Base-by-base conservation (phyloP, 2,797 vertebrate species). In the Peromyscus attwateri region DNA sequence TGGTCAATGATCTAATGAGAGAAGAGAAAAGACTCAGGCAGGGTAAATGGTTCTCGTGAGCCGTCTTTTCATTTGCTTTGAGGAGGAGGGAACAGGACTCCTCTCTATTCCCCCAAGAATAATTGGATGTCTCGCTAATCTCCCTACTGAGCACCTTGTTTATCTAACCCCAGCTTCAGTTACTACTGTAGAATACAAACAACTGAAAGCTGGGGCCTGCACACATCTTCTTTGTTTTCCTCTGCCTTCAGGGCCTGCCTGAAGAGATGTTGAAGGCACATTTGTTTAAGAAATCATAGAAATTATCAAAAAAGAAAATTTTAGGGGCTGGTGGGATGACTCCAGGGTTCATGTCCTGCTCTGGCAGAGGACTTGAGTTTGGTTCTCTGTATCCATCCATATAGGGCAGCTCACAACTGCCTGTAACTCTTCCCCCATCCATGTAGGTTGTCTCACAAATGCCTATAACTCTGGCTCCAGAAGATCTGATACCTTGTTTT, bases 1-100 rank as follows among this genome's bases (percentile, higher is more conserved):
- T 81, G 62, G 19, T 19, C 81, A 84, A 14, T 46, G 12, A 10
- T 88, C 34, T 76, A 90, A 77, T 89, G 43, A 96, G 49, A 64
- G 57, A 3, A 73, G 55, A 64, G 55, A 4, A 73, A 87, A 92
- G 62, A 19, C 11, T 16, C 60, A 6, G 29, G 46, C 7, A 71
- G 29, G 23, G 7, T 29, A 52, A 10, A 0, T 37, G 31, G 13
- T 52, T 29, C 40, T 70, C 31, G 46, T n/a, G 40, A 52, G 23
- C 10, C 43, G 46, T 29, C 68, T n/a, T 71, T 21, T 13, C 8
- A 13, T 34, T n/a, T 46, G 55, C 34, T 76, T 21, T 19, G 64
- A 71, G 25, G 70, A 82, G n/a, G 66, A 27, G 2, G 31, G 37
- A 9, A 25, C 8, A 34, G 16, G 23, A 31, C 13, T 66, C 37